Evolutionary conservation across 1,140 invertebrate species (phyloP), one percentile per base, ranked within the genome.

Genomic region (Bombus polaris): DNA sequence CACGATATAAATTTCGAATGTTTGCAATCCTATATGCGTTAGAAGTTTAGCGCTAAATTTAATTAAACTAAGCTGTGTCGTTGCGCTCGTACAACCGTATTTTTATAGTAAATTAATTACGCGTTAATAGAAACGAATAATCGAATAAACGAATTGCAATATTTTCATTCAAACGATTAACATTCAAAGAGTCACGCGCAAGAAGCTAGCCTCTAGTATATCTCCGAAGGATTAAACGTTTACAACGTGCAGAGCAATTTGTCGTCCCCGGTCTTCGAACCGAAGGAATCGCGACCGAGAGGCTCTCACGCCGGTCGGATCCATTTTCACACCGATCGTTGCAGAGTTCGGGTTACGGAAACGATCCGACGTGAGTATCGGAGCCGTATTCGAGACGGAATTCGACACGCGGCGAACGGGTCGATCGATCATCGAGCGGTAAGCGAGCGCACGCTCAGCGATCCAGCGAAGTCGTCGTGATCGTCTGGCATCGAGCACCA

Each of bases 341-440:
- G 68, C 18, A 44, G 85, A 83, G 81, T 89, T 87, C 74, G 32
- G 59, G 79, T 88, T 88, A 86, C 65, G 79, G 88, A 86, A 77
- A 78, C 78, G 88, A 85, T 85, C 68, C 73, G 57, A 28, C 47
- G 81, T 37, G 73, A 62, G 72, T 76, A 81, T 66, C 82, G 62
- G 47, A 32, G 72, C 78, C 44, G 65, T 75, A 68, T 75, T 47
- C 39, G 66, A 70, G 57, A 86, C 70, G 65, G 76, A 83, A 86
- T 88, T 89, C 72, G 87, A 86, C 72, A 70, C 76, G 80, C 53
- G 72, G 62, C 13, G 32, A 47, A 73, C 59, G 75, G 79, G 72
- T 88, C 84, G 87, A 89, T 89, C 87, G 87, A 89, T 89, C 84
- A 89, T 62, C 62, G 83, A 57, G 71, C 39, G 74, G 22, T 12